These are phyloP conservation scores for Grammomys dolichurus DNA, from an alignment of 2,113 vertebrate genomes.

Conservation along the genomic window DNA sequence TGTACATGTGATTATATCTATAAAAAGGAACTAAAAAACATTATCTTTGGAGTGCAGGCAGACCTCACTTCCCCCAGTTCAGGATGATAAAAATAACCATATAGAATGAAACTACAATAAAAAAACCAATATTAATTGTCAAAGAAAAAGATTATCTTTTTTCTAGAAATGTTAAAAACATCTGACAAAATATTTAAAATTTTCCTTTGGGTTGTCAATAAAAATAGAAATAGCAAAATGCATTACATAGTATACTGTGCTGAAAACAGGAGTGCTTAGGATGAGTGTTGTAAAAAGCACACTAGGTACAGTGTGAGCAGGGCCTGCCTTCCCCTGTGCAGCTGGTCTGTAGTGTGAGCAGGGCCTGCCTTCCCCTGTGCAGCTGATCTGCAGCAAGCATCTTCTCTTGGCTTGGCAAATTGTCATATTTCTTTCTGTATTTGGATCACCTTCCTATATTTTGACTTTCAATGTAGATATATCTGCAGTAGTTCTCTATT, in stretches of 20 bases:
- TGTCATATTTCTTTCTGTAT: constrained; percentile 34
- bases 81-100: not conserved
- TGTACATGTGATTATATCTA: not conserved
- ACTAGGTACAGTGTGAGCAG: not conserved
- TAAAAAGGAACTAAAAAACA: constrained; percentile 15
- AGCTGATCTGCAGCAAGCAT: not conserved
- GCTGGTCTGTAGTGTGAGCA: not conserved
- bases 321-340: not conserved
- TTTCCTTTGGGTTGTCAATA: not conserved
- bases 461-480: not conserved
- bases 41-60: not conserved
- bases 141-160: not conserved
- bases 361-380: not conserved
- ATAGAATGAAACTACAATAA: not conserved
- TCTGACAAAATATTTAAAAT: constrained; percentile 32
- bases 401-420: constrained; percentile 15
- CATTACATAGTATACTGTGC: not conserved
- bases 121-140: not conserved
- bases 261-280: not conserved
- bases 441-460: not conserved
- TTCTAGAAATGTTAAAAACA: not conserved
- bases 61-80: not conserved
- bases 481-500: not conserved
- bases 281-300: not conserved
- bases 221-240: constrained; percentile 17